Evolutionary conservation across 2,113 vertebrate genomes (phyloP).

Genomic region (Heterotis niloticus): DNA sequence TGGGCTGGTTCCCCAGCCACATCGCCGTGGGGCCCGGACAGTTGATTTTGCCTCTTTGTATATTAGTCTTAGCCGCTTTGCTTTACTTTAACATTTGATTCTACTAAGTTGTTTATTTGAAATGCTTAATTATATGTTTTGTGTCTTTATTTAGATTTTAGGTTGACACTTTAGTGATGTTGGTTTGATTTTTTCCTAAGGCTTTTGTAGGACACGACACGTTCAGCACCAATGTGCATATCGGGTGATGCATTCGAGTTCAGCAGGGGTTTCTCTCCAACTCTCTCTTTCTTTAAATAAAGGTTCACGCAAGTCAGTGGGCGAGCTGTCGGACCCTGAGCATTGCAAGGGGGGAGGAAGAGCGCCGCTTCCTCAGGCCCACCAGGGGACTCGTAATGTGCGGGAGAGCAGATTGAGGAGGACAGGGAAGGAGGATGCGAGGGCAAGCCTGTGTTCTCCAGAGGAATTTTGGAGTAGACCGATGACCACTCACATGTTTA

Average conservation of each 20-base stretch:
- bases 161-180: neutral
- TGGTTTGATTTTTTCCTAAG: neutral
- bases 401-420: conserved; percentile 26
- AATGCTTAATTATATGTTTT: neutral
- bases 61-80: too few species aligned
- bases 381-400: conserved; percentile 29
- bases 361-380: conserved; percentile 45
- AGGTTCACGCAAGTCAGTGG: neutral
- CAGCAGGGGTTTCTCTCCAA: neutral
- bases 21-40: too few species aligned
- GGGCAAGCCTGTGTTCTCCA: conserved; percentile 1
- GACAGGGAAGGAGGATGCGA: neutral
- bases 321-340: conserved; percentile 15
- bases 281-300: neutral
- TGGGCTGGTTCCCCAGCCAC: neutral
- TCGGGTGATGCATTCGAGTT: conserved; percentile 12
- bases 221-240: conserved; percentile 1
- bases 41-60: too few species aligned
- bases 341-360: conserved; percentile 41
- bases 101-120: too few species aligned
- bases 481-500: conserved; percentile 34
- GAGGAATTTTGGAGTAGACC: conserved; percentile 19
- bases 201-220: neutral
- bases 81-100: too few species aligned
- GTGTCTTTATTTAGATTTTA: neutral